These are phyloP conservation scores for Dolichallabes microphthalmus DNA, from an alignment of 2,113 vertebrate genomes.

Conservation along the genomic window DNA sequence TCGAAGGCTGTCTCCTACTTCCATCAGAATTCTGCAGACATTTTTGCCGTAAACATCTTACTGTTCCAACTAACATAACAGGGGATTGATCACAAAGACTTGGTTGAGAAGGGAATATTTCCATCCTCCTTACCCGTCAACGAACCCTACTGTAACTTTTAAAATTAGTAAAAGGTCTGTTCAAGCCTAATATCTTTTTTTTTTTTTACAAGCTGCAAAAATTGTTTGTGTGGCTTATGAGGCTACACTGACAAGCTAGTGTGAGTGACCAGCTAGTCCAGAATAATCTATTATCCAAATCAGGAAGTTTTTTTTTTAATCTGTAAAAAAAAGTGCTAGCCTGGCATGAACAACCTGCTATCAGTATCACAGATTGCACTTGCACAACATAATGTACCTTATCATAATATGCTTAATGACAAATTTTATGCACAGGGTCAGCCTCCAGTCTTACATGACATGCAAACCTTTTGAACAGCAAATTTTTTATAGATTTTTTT, in stretches of 20 bases:
- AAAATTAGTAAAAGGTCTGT: slow-evolving; percentile 58
- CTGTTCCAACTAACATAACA: neutral
- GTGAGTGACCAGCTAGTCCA: slow-evolving; percentile 30
- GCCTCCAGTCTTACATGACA: neutral
- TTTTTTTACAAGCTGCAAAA: slow-evolving; percentile 58
- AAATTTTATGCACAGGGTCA: neutral
- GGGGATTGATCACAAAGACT: slow-evolving; percentile 57
- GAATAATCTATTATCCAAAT: slow-evolving; percentile 21
- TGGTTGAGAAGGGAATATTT: slow-evolving; percentile 65
- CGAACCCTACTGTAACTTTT: slow-evolving; percentile 62
- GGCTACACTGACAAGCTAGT: slow-evolving; percentile 21
- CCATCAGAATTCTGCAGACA: neutral
- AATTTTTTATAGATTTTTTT: neutral
- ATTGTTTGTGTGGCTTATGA: slow-evolving; percentile 51
- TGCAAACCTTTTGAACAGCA: neutral
- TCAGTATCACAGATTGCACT: slow-evolving; percentile 1
- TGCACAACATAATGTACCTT: slow-evolving; percentile 8
- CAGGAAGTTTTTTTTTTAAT: neutral
- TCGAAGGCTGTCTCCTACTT: neutral
- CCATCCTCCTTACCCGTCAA: slow-evolving; percentile 41
- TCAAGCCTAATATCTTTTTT: slow-evolving; percentile 64
- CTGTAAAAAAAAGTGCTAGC: neutral
- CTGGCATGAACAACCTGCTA: neutral
- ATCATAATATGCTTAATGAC: slow-evolving; percentile 24
- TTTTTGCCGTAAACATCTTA: neutral